A percentile compares a stretch with the other conserved stretches of the same genome.
Evolutionary conservation across 2,888 invertebrate species (phyloP).

Genomic region (Pollenia angustigena): DNA sequence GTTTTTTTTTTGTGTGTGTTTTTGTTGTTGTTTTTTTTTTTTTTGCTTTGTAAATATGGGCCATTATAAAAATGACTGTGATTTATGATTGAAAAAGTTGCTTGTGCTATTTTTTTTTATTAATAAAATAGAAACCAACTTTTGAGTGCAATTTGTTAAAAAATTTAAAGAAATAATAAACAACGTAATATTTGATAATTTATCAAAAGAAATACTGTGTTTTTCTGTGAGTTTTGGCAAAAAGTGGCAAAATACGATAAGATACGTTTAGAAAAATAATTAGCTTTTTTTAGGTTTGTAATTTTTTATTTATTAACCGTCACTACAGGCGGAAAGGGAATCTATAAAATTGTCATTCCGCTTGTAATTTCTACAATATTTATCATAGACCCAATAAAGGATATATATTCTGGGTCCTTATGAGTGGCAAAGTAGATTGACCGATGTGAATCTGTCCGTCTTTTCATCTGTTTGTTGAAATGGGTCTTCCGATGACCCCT

Average conservation of each 20-base stretch:
- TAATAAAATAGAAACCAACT: slow-evolving; percentile 1
- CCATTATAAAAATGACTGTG: slow-evolving; percentile 23
- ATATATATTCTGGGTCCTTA: no score
- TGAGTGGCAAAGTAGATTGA: no score
- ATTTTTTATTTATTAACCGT: no score
- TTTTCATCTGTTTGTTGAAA: no score
- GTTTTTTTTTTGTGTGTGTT: neutral
- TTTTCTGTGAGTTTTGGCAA: neutral
- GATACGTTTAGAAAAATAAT: neutral
- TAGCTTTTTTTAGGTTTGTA: no score
- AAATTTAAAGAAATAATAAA: neutral
- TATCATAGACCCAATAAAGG: no score
- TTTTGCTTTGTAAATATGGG: slow-evolving; percentile 24
- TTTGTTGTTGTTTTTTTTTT: neutral
- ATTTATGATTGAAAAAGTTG: slow-evolving; percentile 36
- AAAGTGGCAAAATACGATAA: neutral
- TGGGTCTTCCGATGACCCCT: no score
- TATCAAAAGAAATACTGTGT: slow-evolving; percentile 11
- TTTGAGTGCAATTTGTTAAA: slow-evolving; percentile 43
- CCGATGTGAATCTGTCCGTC: no score
- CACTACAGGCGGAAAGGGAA: no score
- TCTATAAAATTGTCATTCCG: no score
- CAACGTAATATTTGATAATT: slow-evolving; percentile 32
- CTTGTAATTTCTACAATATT: no score
- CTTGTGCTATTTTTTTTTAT: slow-evolving; percentile 1